Evolutionary conservation across 2,888 invertebrate genomes (phyloP).

Genomic region (Aphidius colemani): DNA sequence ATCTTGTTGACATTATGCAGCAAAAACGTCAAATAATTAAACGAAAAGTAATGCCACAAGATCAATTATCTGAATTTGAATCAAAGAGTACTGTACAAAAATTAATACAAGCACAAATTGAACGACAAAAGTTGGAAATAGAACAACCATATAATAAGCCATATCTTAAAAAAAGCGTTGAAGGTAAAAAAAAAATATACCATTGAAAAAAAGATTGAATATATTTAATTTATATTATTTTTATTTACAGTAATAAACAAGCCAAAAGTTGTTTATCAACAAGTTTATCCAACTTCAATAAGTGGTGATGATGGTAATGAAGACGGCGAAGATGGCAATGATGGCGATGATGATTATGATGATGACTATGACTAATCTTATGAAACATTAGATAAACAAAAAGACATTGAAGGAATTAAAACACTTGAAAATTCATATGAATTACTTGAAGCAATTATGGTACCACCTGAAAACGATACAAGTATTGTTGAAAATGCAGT

Average conservation of each 20-base stretch:
- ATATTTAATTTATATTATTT: conserved; percentile 10
- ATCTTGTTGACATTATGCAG: conserved; percentile 67
- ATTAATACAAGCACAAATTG: conserved; percentile 50
- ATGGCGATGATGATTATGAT: conserved; percentile 40
- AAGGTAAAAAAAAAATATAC: conserved; percentile 35
- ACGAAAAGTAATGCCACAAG: conserved; percentile 43
- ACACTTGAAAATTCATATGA: conserved; percentile 63
- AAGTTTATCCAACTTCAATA: conserved; percentile 41
- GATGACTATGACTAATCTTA: conserved; percentile 32
- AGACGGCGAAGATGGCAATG: conserved; percentile 40
- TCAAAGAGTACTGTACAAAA: conserved; percentile 49
- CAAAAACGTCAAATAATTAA: conserved; percentile 52
- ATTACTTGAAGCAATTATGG: conserved; percentile 80
- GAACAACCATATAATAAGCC: conserved; percentile 39
- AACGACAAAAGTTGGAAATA: conserved; percentile 43
- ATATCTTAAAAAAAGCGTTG: conserved; percentile 34
- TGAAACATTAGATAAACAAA: conserved; percentile 44
- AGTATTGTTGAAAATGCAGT: conserved; percentile 78
- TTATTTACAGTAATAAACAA: conserved; percentile 45
- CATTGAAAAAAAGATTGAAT: conserved; percentile 9
- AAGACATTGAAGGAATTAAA: conserved; percentile 44
- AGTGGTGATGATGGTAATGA: conserved; percentile 17
- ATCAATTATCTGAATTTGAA: conserved; percentile 50
- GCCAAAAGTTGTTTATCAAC: conserved; percentile 51
- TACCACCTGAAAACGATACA: conserved; percentile 75